Conservation (phyloP, 2,113 vertebrate species). For the Etheostoma spectabile region DNA sequence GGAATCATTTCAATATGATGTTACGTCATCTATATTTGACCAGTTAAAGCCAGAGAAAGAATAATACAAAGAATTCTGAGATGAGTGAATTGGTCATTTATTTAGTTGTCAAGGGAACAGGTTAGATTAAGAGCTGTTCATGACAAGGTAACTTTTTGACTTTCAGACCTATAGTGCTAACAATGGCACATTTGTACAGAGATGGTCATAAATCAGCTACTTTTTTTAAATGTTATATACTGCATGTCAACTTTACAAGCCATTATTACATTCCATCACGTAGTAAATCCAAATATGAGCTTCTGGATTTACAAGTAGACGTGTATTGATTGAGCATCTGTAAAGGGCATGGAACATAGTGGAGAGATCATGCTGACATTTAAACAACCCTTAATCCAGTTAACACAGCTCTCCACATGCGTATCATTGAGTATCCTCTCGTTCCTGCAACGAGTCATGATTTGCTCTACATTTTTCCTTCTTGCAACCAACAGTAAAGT, state of each 20-base stretch:
- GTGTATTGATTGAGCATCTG: no score
- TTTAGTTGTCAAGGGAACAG: neutral
- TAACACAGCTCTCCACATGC: neutral
- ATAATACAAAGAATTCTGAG: neutral
- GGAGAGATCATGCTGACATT: no score
- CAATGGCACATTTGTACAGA: neutral
- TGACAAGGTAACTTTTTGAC: neutral
- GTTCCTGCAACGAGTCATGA: neutral
- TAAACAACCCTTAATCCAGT: neutral
- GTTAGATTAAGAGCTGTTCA: neutral
- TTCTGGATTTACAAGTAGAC: no score
- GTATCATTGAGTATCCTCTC: neutral
- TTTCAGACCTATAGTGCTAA: neutral
- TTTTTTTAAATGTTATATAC: no score
- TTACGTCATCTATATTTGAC: no score
- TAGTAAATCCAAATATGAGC: no score
- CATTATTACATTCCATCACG: no score
- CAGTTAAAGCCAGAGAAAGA: neutral
- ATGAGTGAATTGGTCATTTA: neutral
- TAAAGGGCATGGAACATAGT: no score
- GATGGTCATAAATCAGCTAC: neutral
- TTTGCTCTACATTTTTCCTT: neutral
- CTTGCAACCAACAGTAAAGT: neutral
- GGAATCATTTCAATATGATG: neutral
- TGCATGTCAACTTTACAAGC: no score